These are phyloP conservation scores for Lasioglossum villosulum DNA, from an alignment of 2,888 invertebrate species.

Conservation along the genomic window DNA sequence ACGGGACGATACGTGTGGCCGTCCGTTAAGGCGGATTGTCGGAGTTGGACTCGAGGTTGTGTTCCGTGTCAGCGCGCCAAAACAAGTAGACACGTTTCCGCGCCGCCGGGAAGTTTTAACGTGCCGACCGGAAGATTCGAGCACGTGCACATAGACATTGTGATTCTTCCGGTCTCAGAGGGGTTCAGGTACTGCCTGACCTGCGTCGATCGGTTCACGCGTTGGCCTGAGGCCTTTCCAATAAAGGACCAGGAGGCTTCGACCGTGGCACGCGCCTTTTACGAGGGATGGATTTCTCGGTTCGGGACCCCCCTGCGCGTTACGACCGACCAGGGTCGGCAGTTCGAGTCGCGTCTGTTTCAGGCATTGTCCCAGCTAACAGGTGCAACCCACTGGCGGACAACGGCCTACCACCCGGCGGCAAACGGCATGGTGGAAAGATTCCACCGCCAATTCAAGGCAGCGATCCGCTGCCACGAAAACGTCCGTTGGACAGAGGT, in stretches of 20 bases:
- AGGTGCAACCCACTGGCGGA: too few relatives aligned
- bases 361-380: not conserved
- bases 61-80: not conserved
- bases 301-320: slow-evolving; percentile 7
- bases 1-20: not conserved
- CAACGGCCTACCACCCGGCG: too few relatives aligned
- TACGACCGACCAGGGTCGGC: slow-evolving; percentile 17
- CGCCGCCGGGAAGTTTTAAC: not conserved
- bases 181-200: not conserved
- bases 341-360: slow-evolving; percentile 12
- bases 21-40: not conserved
- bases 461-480: slow-evolving; percentile 30
- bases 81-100: not conserved
- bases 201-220: not conserved
- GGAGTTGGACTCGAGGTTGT: not conserved
- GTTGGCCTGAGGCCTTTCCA: slow-evolving; percentile 9
- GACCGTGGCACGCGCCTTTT: not conserved
- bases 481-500: not conserved
- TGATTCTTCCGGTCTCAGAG: not conserved
- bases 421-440: too few relatives aligned
- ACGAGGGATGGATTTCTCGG: not conserved
- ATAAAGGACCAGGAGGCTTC: not conserved
- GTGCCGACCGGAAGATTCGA: not conserved
- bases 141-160: too few relatives aligned
- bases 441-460: slow-evolving; percentile 36